Evolutionary conservation across 37 sponge, comb jelly and placozoan species (phyloP).

Genomic region (Halichondria panicea): DNA sequence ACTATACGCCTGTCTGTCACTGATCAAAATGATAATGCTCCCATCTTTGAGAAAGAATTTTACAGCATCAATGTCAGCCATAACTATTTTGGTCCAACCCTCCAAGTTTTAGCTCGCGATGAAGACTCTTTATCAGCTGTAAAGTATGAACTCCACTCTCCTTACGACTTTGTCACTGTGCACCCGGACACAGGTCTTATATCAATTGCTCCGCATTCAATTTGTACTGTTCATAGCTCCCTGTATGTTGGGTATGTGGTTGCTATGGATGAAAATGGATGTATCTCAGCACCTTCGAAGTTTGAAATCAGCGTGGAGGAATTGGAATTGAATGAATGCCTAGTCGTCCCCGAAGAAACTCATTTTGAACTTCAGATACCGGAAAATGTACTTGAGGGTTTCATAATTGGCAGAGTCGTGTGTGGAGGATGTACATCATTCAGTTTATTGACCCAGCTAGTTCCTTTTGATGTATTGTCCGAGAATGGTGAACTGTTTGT

Average conservation of each 20-base stretch:
- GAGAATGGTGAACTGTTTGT: constrained; percentile 15
- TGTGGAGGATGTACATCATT: neutral
- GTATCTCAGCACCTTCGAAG: neutral
- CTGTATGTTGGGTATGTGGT: neutral
- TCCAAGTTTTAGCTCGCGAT: neutral
- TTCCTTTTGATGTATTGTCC: constrained; percentile 4
- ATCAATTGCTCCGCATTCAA: neutral
- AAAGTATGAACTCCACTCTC: neutral
- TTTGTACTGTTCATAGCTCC: too few relatives aligned
- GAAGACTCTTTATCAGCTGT: neutral
- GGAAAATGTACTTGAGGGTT: constrained; percentile 13
- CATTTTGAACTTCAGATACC: constrained; percentile 1
- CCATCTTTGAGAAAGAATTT: neutral
- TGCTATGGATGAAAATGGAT: constrained; percentile 12
- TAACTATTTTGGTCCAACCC: neutral
- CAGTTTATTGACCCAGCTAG: neutral
- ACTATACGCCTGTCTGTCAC: constrained; percentile 7
- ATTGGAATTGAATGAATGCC: constrained; percentile 22
- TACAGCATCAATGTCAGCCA: neutral
- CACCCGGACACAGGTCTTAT: neutral
- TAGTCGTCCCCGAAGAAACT: neutral
- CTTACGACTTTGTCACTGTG: neutral
- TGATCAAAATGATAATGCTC: constrained; percentile 24
- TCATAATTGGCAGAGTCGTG: constrained; percentile 1
- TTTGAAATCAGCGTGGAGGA: neutral